phyloP scores from a whole-genome alignment of 1,140 invertebrate genomes.

The Pseudomyrmex cubaensis region DNA sequence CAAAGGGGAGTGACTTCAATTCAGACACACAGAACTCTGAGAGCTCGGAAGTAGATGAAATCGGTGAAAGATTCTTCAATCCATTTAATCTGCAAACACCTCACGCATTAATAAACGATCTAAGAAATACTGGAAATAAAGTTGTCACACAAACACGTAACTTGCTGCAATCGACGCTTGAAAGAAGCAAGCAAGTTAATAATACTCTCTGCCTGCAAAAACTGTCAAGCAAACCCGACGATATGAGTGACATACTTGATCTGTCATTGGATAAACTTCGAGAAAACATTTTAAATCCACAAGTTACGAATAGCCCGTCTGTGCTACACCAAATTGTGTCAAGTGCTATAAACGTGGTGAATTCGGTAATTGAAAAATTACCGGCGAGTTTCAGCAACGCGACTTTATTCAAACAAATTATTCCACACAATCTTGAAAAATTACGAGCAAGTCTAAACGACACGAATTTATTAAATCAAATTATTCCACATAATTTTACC shows the following conservation, averaged over 20 bases:
- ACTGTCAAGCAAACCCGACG: neutral
- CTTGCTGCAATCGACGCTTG: neutral
- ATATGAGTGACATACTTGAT: neutral
- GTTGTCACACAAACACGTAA: neutral
- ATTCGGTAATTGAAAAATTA: neutral
- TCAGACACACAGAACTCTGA: neutral
- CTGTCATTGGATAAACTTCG: neutral
- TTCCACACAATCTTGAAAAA: no score
- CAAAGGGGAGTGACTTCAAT: no score
- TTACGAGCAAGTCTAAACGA: no score
- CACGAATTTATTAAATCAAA: neutral
- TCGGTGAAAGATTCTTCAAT: neutral
- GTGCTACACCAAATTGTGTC: neutral
- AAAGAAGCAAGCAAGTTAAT: neutral
- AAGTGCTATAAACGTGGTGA: neutral
- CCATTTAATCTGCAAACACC: neutral
- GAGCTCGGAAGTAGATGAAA: neutral
- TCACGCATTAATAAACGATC: neutral
- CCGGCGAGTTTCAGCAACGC: neutral
- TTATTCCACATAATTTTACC: neutral
- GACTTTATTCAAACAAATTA: no score
- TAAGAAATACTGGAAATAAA: constrained; percentile 8
- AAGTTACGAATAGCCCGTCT: neutral
- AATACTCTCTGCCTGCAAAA: neutral
- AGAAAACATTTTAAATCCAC: neutral